Base-by-base conservation (phyloP, 2,888 invertebrate species). In the Harpagoxenus sublaevis region DNA sequence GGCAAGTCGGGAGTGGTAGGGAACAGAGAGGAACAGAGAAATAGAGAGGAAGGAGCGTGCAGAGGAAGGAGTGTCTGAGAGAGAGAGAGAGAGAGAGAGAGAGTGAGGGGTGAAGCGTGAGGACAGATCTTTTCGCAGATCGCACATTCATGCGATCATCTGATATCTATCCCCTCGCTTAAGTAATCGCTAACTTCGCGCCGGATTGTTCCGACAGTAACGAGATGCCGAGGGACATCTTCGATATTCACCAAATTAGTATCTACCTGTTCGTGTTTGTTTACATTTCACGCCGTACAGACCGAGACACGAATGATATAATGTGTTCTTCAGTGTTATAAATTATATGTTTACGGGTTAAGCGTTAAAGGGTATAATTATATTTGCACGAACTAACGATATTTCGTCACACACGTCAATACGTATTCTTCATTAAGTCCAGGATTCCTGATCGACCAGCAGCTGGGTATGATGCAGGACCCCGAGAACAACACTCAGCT, bases 401-500 rank as follows among this genome's bases (percentile, higher is more conserved):
- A 9, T n/a, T 31, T 60, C 15, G 8, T 3, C 12, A 9, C 28
- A 45, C 5, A 28, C 0, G 3, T 66, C 55, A 70, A 28, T 60
- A 28, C 18, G 12, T 45, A 5, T 57, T 57, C 3, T 28, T 8
- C 18, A 3, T 55, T 55, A 57, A 57, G 84, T 74, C 0, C 91
- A 95, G 95, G 94, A 91, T 92, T 93, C 82, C 89, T 93, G 74
- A 84, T 91, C 51, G 88, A 90, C 60, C 94, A 93, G 75, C 92
- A 92, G 8, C 84, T 92, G 83, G 92, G 92, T 71, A 95, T 96
- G 94, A 96, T 95, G 92, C 95, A 95, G 83, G 96, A 96, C 94
- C 93, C 95, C 91, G 96, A 96, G 92, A 96, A 94, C 95, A 96
- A 94, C 95, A 96, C 65, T 45, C 65, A 65, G 90, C 94, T 96